Evolutionary conservation across 1,140 invertebrate species (phyloP), one percentile per base, ranked within the genome.

Genomic region (Drosophila willistoni): DNA sequence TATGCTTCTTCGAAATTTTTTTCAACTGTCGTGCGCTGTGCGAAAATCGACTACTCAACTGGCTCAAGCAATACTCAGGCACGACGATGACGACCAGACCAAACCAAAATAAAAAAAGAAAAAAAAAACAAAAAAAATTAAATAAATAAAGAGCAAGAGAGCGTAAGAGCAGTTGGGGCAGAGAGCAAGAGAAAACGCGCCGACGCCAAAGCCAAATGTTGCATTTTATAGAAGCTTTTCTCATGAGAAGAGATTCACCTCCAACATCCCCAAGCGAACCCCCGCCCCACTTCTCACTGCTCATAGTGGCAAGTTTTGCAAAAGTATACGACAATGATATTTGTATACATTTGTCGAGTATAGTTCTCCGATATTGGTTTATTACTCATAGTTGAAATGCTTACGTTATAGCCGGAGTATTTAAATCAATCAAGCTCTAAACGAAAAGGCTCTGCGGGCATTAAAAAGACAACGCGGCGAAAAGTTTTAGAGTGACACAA

Each of bases 31-130:
- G 66, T 65, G 74, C 74, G 77, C 74, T 76, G 79, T 87, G 83
- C 84, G 67, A 86, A 86, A 86, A 83, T 89, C 83, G 73, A 87
- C 75, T 74, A 75, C 71, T 77, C 78, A 69, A 85, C 73, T 59
- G 72, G 76, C 44, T 14, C 42, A 51, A 51, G 44, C 44, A 47
- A 47, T 14, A 47, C 44, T 47, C 82, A 63, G 63, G 63, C 69
- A 72, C 75, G 79, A 71, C 68, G 55, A 55, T 29, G 62, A 62
- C 59, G 51, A 73, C 59, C 14, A 29, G 17, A 47, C 44, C 44
- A 51, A 51, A 51, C 9, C 17, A 51, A 51, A 51, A 9, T 9
- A 47, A 51, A 51, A 47, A 3, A 22, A 47, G 22, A 47, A 47
- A 44, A 47, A n/a, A n/a, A n/a, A n/a, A n/a, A n/a, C n/a, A n/a